Percentiles rank a stretch among this genome's conserved stretches.
Evolutionary conservation across 2,113 vertebrate species (phyloP).

Genomic region (cat (Felis catus)): F.catus_Fca126_mat1.0 CM031428.1:27767501-27768000

Average conservation of each 20-base stretch:
- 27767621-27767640: neutral
- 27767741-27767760: neutral
- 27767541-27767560: neutral
- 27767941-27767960: slow-evolving; percentile 12
- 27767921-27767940: slow-evolving; percentile 40
- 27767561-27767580: neutral
- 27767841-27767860: neutral
- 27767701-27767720: neutral
- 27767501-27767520: neutral
- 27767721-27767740: neutral
- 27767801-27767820: neutral
- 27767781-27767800: neutral
- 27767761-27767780: neutral
- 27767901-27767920: neutral
- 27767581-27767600: neutral
- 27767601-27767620: neutral
- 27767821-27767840: neutral
- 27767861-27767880: neutral
- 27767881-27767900: neutral
- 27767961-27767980: slow-evolving; percentile 41
- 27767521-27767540: neutral
- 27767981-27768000: slow-evolving; percentile 62
- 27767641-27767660: neutral
- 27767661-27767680: neutral
- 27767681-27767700: neutral